phyloP scores from a whole-genome alignment of 2,797 vertebrate genomes.

The Phoxinus dragarum region DNA sequence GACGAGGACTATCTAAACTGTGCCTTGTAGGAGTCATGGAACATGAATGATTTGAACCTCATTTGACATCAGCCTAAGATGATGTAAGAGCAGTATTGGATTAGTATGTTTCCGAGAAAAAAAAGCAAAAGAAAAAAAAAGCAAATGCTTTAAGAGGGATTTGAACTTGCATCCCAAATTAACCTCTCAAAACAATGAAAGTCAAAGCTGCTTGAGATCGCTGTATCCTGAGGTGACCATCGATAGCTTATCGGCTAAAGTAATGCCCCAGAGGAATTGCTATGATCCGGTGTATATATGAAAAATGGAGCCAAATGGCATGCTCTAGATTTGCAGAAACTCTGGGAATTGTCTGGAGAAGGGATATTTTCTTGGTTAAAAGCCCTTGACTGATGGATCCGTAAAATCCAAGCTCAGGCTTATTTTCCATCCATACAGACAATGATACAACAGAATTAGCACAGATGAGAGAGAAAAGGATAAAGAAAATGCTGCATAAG shows the following conservation, averaged over 20 bases:
- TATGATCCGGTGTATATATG: constrained; percentile 22
- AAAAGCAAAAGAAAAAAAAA: not conserved
- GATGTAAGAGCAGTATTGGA: not conserved
- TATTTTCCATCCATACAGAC: constrained; percentile 31
- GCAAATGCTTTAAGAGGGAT: constrained; percentile 26
- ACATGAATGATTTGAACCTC: constrained; percentile 5
- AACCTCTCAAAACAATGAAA: constrained; percentile 27
- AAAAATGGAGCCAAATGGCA: constrained; percentile 24
- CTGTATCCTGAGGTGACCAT: constrained; percentile 32
- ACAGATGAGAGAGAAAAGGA: not conserved
- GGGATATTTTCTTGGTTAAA: constrained; percentile 9
- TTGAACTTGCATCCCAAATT: constrained; percentile 30
- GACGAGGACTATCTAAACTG: not conserved
- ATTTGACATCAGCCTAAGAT: not conserved
- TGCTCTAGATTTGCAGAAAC: not conserved
- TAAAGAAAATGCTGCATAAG: not conserved
- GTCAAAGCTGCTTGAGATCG: constrained; percentile 9
- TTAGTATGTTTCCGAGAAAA: not conserved
- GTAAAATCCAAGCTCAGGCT: constrained; percentile 22
- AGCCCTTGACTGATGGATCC: constrained; percentile 27
- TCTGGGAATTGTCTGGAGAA: not conserved
- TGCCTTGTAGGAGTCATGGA: not conserved
- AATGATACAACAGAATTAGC: constrained; percentile 38
- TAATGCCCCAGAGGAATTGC: not conserved
- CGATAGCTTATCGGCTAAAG: constrained; percentile 37